phyloP scores from a whole-genome alignment of 2,113 vertebrate species.

The Sturnira hondurensis region DNA sequence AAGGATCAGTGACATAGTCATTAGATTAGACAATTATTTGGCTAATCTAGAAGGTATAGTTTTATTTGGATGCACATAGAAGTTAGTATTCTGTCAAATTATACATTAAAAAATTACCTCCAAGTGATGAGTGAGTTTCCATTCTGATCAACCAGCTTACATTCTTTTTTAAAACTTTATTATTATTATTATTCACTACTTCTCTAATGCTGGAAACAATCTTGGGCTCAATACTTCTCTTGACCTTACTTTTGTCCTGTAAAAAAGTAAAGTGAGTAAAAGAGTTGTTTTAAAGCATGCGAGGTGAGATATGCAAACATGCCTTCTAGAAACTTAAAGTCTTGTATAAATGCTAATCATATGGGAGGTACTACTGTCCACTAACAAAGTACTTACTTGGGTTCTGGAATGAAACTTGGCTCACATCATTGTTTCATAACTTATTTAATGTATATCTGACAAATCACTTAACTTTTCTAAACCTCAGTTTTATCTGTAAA shows the following conservation, averaged over 20 bases:
- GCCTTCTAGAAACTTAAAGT: background rate
- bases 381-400: background rate
- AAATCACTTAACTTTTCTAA: background rate
- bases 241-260: background rate
- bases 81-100: background rate
- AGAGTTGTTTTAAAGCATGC: background rate
- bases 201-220: background rate
- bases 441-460: background rate
- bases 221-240: background rate
- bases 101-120: background rate
- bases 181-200: too few species aligned
- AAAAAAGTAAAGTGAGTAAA: background rate
- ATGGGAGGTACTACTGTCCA: background rate
- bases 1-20: background rate
- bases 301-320: background rate
- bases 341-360: background rate
- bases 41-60: background rate
- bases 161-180: background rate
- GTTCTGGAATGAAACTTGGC: background rate
- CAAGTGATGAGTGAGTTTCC: background rate
- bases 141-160: background rate
- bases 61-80: background rate
- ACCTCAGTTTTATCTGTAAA: background rate
- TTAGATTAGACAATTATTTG: background rate
- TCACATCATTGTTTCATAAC: background rate